A percentile compares a stretch with the other conserved stretches of the same genome.
Evolutionary conservation across 1,140 invertebrate genomes (phyloP).

Genomic region (Diachasma alloeum): DNA sequence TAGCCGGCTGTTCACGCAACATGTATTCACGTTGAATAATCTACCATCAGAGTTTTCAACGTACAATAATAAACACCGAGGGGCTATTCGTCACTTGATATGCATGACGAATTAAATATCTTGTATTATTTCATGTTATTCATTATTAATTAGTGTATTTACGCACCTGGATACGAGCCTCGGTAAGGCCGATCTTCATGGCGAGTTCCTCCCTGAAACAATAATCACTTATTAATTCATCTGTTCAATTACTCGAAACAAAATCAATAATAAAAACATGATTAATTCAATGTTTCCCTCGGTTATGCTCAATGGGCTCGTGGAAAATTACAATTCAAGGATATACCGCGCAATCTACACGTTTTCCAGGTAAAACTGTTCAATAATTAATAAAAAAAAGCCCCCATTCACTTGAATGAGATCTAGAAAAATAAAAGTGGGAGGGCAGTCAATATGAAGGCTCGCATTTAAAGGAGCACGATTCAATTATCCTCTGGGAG

Average conservation of each 20-base stretch:
- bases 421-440: background rate
- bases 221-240: conserved; percentile 43
- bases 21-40: background rate
- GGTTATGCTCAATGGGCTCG: background rate
- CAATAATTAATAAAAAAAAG: background rate
- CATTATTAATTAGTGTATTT: conserved; percentile 13
- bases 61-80: background rate
- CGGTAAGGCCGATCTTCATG: conserved; percentile 96
- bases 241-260: background rate
- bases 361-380: background rate
- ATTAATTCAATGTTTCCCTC: background rate
- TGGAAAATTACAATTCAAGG: background rate
- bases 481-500: conserved; percentile 9
- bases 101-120: conserved; percentile 29
- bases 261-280: background rate
- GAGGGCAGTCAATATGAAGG: background rate
- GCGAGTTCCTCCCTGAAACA: conserved; percentile 94
- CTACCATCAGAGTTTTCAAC: background rate
- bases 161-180: conserved; percentile 96
- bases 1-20: conserved; percentile 55
- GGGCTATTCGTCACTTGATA: conserved; percentile 28
- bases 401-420: background rate
- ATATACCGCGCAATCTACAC: background rate
- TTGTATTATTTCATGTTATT: background rate
- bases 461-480: conserved; percentile 5